A percentile compares a stretch with the other conserved stretches of the same genome.
These are phyloP conservation scores for Drosophila prosaltans DNA, from an alignment of 1,140 invertebrate genomes.

Conservation along the genomic window DNA sequence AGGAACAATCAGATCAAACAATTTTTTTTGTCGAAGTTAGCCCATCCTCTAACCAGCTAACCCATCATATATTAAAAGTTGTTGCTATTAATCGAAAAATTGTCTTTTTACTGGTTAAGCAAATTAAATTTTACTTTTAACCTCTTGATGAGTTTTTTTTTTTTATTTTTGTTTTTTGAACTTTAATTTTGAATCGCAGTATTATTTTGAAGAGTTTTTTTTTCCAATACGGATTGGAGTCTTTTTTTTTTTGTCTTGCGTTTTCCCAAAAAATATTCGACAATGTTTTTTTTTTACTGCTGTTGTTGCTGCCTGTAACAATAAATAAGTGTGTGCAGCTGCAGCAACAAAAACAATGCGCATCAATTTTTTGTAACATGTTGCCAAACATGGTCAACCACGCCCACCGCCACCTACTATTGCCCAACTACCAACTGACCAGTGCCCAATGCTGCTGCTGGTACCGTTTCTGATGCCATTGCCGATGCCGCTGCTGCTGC, in stretches of 20 bases:
- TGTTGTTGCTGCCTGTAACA: slow-evolving; percentile 36
- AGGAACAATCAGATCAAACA: no score
- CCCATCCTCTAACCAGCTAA: no score
- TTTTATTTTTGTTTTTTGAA: background rate
- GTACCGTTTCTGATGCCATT: background rate
- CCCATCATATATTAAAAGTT: no score
- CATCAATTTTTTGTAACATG: slow-evolving; percentile 81
- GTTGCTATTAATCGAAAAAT: no score
- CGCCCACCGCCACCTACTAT: slow-evolving; percentile 35
- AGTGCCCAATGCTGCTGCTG: slow-evolving; percentile 19
- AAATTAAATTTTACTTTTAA: no score
- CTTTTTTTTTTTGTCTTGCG: background rate
- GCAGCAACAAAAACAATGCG: slow-evolving; percentile 48
- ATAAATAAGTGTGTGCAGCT: slow-evolving; percentile 73
- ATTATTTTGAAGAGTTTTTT: slow-evolving; percentile 14
- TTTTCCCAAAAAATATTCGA: slow-evolving; percentile 52
- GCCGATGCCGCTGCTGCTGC: slow-evolving; percentile 19
- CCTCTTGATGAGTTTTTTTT: no score
- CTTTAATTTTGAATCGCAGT: background rate
- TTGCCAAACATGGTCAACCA: slow-evolving; percentile 71
- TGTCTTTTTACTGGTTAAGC: no score
- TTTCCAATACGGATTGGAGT: background rate
- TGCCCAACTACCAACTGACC: slow-evolving; percentile 6
- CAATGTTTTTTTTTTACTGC: slow-evolving; percentile 39
- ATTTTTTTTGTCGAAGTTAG: no score